Evolutionary conservation across 2,113 vertebrate species (phyloP).

Genomic region (Tyrannus savana): DNA sequence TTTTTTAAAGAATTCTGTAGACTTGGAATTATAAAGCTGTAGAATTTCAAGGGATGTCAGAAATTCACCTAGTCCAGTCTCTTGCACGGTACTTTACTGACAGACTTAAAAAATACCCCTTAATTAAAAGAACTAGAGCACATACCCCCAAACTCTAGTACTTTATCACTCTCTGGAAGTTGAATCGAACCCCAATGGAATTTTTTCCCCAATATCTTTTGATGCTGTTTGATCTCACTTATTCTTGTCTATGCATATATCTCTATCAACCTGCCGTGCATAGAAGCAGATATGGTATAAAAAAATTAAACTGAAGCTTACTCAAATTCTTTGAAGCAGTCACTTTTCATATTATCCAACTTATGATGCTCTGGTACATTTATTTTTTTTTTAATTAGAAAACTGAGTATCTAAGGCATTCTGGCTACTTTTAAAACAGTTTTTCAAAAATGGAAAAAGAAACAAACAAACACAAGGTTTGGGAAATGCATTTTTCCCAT

Average conservation of each 20-base stretch:
- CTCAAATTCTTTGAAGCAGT: neutral
- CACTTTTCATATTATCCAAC: neutral
- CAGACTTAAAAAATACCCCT: neutral
- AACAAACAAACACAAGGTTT: neutral
- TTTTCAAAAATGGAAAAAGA: neutral
- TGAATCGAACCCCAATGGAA: neutral
- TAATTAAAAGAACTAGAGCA: neutral
- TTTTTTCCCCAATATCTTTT: neutral
- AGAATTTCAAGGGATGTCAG: neutral
- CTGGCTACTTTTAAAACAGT: neutral
- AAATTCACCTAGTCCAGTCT: neutral
- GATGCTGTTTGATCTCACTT: neutral
- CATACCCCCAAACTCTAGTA: neutral
- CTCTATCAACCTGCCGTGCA: neutral
- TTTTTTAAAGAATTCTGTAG: neutral
- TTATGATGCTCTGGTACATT: neutral
- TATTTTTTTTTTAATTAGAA: neutral
- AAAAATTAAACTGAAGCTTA: neutral
- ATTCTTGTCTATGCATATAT: neutral
- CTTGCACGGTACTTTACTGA: neutral
- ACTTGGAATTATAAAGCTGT: neutral
- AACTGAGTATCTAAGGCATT: neutral
- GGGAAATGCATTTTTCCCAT: neutral
- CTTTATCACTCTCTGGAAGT: neutral
- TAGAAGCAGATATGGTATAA: neutral